These are phyloP conservation scores for Aricia artaxerxes DNA, from an alignment of 2,888 invertebrate species.

Conservation along the genomic window DNA sequence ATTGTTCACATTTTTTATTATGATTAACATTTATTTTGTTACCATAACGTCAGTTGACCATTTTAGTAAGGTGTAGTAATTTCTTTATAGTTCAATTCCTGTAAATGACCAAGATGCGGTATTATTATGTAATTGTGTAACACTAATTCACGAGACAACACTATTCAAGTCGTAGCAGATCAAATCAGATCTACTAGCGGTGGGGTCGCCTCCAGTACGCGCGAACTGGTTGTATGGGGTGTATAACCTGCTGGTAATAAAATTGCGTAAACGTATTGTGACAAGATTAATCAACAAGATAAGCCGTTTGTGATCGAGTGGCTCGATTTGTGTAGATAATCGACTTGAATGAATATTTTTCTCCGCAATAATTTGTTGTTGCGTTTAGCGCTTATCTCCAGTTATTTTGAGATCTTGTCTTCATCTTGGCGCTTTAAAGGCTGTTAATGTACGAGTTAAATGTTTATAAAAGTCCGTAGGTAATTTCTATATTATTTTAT, in stretches of 20 bases:
- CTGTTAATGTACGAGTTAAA: not conserved
- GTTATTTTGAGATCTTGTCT: conserved; percentile 7
- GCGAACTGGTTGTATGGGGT: conserved; percentile 30
- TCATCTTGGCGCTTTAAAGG: not conserved
- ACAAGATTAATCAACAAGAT: conserved; percentile 43
- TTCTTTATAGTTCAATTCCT: not conserved
- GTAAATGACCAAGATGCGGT: not conserved
- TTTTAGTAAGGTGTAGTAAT: too few relatives aligned
- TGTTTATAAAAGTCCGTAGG: not conserved
- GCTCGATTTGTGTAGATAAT: conserved; percentile 17
- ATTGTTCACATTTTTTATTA: not conserved
- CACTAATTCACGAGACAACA: not conserved
- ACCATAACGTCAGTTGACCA: not conserved
- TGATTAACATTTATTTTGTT: not conserved
- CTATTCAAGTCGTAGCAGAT: not conserved
- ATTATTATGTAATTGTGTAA: not conserved
- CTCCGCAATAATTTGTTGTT: conserved; percentile 21
- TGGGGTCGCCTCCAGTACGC: not conserved
- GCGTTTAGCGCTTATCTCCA: conserved; percentile 18
- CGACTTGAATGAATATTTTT: conserved; percentile 25
- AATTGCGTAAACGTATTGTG: conserved; percentile 43
- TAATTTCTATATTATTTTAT: not conserved
- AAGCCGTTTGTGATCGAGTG: conserved; percentile 37
- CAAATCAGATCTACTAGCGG: conserved; percentile 1
- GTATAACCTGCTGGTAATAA: conserved; percentile 41